Conservation (phyloP, 2,797 vertebrate genomes). For the Nasua narica region DNA sequence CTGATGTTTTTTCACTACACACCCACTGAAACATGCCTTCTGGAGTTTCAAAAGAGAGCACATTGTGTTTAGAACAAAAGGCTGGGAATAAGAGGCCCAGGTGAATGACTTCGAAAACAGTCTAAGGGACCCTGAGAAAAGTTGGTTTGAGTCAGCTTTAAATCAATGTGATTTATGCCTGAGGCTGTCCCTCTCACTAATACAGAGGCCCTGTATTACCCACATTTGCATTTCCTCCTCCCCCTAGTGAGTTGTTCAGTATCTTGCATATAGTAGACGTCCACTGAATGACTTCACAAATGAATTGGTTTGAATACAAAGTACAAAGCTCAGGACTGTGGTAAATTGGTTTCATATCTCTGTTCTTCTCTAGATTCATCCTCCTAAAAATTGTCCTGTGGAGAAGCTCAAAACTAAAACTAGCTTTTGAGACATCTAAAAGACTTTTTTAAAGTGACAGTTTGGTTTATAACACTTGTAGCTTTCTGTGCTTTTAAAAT, state of each 20-base stretch:
- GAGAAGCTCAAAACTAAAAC: neutral
- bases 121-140: neutral
- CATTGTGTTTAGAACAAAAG: slow-evolving; percentile 4
- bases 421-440: slow-evolving; percentile 7
- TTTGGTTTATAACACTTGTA: neutral
- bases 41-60: neutral
- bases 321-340: neutral
- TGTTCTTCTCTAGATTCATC: neutral
- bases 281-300: neutral
- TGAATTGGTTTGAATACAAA: slow-evolving; percentile 23
- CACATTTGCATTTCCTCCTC: neutral
- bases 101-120: neutral
- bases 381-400: neutral
- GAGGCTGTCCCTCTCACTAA: neutral
- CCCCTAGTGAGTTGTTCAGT: neutral
- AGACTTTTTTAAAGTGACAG: neutral
- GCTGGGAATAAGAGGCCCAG: neutral
- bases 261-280: neutral
- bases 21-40: neutral
- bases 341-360: neutral
- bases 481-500: slow-evolving; percentile 1
- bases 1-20: neutral
- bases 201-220: neutral
- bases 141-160: neutral
- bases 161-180: neutral